Base-by-base conservation (phyloP, 2,113 vertebrate genomes). In the Anhinga rufa region DNA sequence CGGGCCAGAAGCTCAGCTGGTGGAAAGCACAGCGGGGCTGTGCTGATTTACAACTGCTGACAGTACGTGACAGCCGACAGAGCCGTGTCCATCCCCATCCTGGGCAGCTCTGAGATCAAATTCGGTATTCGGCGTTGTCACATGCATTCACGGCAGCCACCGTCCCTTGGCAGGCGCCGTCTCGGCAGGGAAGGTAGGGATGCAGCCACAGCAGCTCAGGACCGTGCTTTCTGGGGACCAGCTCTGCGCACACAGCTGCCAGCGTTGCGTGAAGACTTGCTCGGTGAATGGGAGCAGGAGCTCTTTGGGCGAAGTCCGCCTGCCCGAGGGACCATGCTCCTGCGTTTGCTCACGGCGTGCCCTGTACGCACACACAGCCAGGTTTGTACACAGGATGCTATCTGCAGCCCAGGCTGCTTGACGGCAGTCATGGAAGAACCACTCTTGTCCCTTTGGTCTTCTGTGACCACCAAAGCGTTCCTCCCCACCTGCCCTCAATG, bases 11-110 rank as follows among this genome's bases (percentile, higher is more conserved):
- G 88, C 66, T 89, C 49, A 57, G 81, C 70, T 85, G 82, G 76
- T 58, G 64, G 48, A 58, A 84, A 44, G 52, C 46, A 65, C 36
- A 48, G 55, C 0, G 11, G 46, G 86, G 61, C 70, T 70, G 64
- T 24, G 83, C 75, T 60, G 81, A 66, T 86, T 93, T 82, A 64
- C 61, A 82, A 9, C 76, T 88, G 93, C 82, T 89, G 74, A 69
- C 74, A 84, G 88, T 58, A 86, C 2, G 14, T n/a, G 83, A 91
- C 55, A 93, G 86, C 80, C 4, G 3, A 75, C 72, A 42, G 69
- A 88, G 91, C 55, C 0, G 0, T 40, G 90, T 65, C 92, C 93
- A 36, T 69, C 70, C 66, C 68, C 28, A 36, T 24, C 68, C 80
- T 6, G 78, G 86, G 78, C 3, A 4, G 72, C 83, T 77, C 62